Evolutionary conservation across 2,888 invertebrate genomes (phyloP), one percentile per base, ranked within the genome.

Genomic region (Sinodicranocentrus sp.): DNA sequence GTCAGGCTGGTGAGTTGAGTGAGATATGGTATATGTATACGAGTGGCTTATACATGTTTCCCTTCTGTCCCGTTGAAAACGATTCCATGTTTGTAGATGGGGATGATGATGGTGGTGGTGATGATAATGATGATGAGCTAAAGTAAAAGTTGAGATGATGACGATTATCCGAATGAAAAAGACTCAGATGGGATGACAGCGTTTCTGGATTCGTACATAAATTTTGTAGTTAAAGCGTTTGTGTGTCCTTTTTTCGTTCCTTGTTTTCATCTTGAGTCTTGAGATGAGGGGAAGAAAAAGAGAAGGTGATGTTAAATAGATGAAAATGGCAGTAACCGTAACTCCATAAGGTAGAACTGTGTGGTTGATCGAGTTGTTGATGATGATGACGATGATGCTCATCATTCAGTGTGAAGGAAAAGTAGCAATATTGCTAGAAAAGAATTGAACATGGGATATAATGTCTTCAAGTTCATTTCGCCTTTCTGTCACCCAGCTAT

Each of bases 151-250:
- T 72, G 75, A 43, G 75, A 59, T 75, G 75, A 75, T 48, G 75
- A 75, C 25, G 75, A 75, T 75, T 63, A 75, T 63, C 48, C 25
- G 63, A 76, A 76, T 67, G 76, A 54, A 48, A 77, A 77, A 77
- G 59, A 67, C 21, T 15, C 10, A 73, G 48, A 63, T 61, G 63
- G 63, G 63, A 73, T 63, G 73, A 43, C 72, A 72, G 59, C 43
- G 59, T 13, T n/a, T 65, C 10, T 28, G 25, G 5, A 23, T 21
- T 23, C 63, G 25, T 65, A 65, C 65, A 65, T 65, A 65, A 65
- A 65, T 65, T n/a, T n/a, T 68, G 25, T 10, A 19, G 25, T 15
- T 15, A 28, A 67, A 52, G 68, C 52, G 48, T 19, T 2, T 48
- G 68, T 48, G 39, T 33, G 1, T 68, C 43, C 3, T 68, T 28